Evolutionary conservation across 2,888 invertebrate species (phyloP), one percentile per base, ranked within the genome.

Genomic region (Dryadula phaetusa): DNA sequence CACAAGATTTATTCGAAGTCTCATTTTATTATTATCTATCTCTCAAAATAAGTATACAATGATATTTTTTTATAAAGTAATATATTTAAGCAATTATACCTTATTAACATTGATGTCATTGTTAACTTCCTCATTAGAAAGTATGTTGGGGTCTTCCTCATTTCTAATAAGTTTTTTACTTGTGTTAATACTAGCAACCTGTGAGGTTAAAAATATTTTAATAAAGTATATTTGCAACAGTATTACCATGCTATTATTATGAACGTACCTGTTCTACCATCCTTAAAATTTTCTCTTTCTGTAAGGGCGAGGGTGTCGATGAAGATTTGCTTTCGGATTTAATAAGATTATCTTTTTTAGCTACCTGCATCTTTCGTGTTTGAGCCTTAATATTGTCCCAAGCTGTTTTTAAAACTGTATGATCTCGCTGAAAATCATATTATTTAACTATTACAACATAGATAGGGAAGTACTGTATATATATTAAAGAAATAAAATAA

Each of bases 301-400:
- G 52, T 25, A 49, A 6, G n/a, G 28, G 49, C 16, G 10, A 52
- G 1, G 49, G 8, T 16, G 8, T 8, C 1, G 28, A 3, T 10
- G 28, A 8, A 1, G 28, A 28, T 16, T 52, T 52, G n/a, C 4
- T 16, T 28, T 10, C 28, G 7, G 4, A 10, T 4, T 32, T 32
- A 28, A 32, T 32, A 28, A 52, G 8, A 52, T 42, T 42, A 14
- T 52, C 28, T 52, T 16, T 52, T 28, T 52, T 52, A 16, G 52
- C 28, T 16, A 10, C 16, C 16, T 16, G 28, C 28, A 52, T 16
- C 52, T 28, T 52, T 1, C 52, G 52, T 28, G 52, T 52, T 52
- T 52, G 52, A 32, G 52, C 52, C 2, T 52, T 52, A 32, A 52
- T 52, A 52, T 52, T 52, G 10, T 52, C 52, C 52, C 52, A 52